phyloP scores from a whole-genome alignment of 1,140 invertebrate genomes.

The Antheraea pernyi region DNA sequence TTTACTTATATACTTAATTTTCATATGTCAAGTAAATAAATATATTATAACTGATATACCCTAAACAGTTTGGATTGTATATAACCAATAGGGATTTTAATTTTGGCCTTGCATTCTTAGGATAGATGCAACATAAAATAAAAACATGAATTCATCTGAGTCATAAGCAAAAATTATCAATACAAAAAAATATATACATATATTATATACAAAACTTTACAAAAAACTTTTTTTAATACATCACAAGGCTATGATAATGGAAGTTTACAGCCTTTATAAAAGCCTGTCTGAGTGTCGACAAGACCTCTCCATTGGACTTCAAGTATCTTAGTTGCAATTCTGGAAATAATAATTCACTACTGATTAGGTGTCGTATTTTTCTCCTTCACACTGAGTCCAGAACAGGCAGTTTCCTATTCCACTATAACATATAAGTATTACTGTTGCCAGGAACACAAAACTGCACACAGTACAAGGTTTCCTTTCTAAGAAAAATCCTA shows the following conservation, averaged over 20 bases:
- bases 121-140: not conserved
- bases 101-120: not conserved
- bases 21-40: not conserved
- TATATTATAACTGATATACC: not conserved
- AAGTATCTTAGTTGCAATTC: slow-evolving; percentile 48
- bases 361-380: slow-evolving; percentile 84
- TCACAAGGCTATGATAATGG: not conserved
- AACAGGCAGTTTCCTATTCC: slow-evolving; percentile 96
- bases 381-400: slow-evolving; percentile 90
- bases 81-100: not conserved
- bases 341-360: slow-evolving; percentile 24
- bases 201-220: slow-evolving; percentile 64
- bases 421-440: slow-evolving; percentile 97
- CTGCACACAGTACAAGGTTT: slow-evolving; percentile 98
- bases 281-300: not conserved
- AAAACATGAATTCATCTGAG: slow-evolving; percentile 1
- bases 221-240: slow-evolving; percentile 29
- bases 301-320: slow-evolving; percentile 21
- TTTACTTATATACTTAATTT: not conserved
- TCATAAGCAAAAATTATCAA: not conserved
- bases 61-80: not conserved
- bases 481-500: slow-evolving; percentile 95
- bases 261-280: slow-evolving; percentile 4
- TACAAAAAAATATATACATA: slow-evolving; percentile 8
- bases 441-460: slow-evolving; percentile 94